These are phyloP conservation scores for Trialeurodes vaporariorum DNA, from an alignment of 1,140 invertebrate genomes.

Conservation along the genomic window DNA sequence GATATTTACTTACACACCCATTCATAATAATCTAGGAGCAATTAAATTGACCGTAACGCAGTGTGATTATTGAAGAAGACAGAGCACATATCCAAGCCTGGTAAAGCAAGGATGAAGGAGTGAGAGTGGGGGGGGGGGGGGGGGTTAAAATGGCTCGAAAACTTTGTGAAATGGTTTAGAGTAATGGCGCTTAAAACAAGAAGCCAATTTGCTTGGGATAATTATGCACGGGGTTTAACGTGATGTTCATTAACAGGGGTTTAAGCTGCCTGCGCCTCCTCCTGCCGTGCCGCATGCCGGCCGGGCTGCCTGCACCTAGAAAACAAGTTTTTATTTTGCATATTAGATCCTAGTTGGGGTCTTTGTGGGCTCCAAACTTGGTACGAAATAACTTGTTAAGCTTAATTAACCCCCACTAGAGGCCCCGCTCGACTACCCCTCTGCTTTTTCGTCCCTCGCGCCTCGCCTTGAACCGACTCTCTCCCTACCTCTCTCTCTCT, in stretches of 20 bases:
- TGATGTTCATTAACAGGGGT: conserved; percentile 8
- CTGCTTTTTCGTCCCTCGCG: neutral
- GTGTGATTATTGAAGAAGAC: neutral
- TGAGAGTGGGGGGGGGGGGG: neutral
- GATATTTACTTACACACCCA: too few relatives aligned
- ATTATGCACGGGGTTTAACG: conserved; percentile 8
- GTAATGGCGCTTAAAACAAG: neutral
- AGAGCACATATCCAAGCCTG: too few relatives aligned
- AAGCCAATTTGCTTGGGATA: conserved; percentile 7
- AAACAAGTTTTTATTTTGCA: conserved; percentile 15
- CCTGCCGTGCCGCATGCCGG: too few relatives aligned
- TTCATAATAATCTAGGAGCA: too few relatives aligned
- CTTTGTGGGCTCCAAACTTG: conserved; percentile 8
- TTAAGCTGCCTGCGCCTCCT: neutral
- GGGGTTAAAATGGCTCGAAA: neutral
- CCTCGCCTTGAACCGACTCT: too few relatives aligned
- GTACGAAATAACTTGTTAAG: conserved; percentile 18
- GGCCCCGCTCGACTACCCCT: conserved; percentile 9
- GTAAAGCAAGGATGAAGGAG: too few relatives aligned
- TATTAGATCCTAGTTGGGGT: conserved; percentile 10
- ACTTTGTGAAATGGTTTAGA: neutral
- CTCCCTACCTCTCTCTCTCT: too few relatives aligned
- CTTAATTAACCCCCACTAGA: conserved; percentile 18
- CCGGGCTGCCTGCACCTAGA: conserved; percentile 1
- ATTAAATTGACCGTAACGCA: neutral